These are phyloP conservation scores for Pseudochaenichthys georgianus DNA, from an alignment of 2,797 vertebrate genomes.

Conservation along the genomic window DNA sequence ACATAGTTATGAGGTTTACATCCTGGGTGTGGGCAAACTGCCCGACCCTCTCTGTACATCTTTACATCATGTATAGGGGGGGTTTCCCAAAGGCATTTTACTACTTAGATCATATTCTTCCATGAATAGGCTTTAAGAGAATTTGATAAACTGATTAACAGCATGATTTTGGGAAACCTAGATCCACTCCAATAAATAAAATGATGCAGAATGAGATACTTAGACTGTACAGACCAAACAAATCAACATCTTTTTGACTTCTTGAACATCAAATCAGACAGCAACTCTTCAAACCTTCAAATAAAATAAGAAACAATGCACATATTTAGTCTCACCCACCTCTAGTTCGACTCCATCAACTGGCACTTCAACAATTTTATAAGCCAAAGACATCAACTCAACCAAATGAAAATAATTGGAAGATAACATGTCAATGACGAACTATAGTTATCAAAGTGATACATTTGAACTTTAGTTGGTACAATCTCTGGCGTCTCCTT, in stretches of 20 bases:
- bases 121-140: conserved; percentile 29
- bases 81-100: conserved; percentile 69
- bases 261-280: conserved; percentile 52
- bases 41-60: conserved; percentile 84
- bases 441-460: conserved; percentile 30
- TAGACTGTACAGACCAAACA: conserved; percentile 64
- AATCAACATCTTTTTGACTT: conserved; percentile 49
- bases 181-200: conserved; percentile 78
- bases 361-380: conserved; percentile 66
- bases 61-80: conserved; percentile 78
- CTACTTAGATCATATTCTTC: conserved; percentile 40
- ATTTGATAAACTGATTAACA: conserved; percentile 42
- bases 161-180: conserved; percentile 64
- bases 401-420: conserved; percentile 47
- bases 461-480: conserved; percentile 30
- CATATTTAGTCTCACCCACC: conserved; percentile 39
- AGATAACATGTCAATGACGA: conserved; percentile 47
- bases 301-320: conserved; percentile 53
- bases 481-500: conserved; percentile 19
- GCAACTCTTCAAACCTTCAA: conserved; percentile 49
- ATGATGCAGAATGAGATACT: conserved; percentile 64
- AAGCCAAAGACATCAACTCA: conserved; percentile 44
- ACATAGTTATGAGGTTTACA: conserved; percentile 86
- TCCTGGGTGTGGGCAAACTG: conserved; percentile 59
- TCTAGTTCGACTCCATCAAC: conserved; percentile 47